These are phyloP conservation scores for Mus pahari DNA, from an alignment of 2,113 vertebrate genomes.

Conservation along the genomic window DNA sequence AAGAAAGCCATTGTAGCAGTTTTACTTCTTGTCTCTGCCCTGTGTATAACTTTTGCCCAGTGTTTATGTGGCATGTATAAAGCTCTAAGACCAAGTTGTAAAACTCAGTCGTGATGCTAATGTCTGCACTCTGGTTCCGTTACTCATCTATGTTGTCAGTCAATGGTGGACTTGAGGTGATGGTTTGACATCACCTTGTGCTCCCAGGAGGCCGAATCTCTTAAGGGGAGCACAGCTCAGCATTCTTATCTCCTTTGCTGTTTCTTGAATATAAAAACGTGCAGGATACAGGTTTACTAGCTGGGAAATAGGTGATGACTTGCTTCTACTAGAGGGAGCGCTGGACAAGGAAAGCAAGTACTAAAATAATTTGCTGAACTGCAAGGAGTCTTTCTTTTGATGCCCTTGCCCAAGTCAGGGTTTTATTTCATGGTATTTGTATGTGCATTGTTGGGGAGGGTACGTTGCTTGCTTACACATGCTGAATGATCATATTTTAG, in stretches of 20 bases:
- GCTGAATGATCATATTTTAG: not conserved
- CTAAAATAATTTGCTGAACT: not conserved
- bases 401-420: rapidly evolving
- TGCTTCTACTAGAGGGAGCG: not conserved
- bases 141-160: not conserved
- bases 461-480: not conserved
- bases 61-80: rapidly evolving
- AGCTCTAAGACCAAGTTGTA: not conserved
- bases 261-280: not conserved
- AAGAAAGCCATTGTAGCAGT: not conserved
- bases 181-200: not conserved
- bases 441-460: not conserved
- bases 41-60: rapidly evolving
- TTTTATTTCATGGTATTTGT: not conserved
- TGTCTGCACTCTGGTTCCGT: not conserved
- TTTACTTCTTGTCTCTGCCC: not conserved
- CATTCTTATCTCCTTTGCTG: not conserved
- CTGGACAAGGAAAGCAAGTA: not conserved
- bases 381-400: not conserved
- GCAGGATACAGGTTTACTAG: not conserved
- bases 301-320: not conserved
- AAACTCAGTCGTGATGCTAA: rapidly evolving
- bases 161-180: not conserved
- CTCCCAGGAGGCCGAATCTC: not conserved
- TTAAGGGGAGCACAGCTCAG: not conserved